Evolutionary conservation across 2,113 vertebrate genomes (phyloP).

Genomic region (Hypomesus transpacificus): DNA sequence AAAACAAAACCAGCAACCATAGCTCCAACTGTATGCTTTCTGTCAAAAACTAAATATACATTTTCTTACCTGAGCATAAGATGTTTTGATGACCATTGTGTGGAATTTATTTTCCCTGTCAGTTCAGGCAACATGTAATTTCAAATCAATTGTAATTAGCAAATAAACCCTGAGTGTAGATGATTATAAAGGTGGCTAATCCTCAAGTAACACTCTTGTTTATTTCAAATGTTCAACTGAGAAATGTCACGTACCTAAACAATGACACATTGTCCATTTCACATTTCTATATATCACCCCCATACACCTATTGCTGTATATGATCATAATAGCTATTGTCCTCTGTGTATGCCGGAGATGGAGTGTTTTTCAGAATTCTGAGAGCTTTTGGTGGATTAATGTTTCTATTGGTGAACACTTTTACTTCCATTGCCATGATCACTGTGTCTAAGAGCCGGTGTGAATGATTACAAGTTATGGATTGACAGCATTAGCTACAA

Average conservation of each 20-base stretch:
- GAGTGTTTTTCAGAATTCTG: too few species aligned
- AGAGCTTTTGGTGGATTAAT: too few species aligned
- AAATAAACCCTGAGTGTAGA: neutral
- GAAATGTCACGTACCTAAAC: neutral
- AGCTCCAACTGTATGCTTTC: too few species aligned
- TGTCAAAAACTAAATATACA: too few species aligned
- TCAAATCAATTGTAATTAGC: neutral
- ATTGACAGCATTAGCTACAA: neutral
- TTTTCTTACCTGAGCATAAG: neutral
- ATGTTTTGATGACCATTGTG: neutral
- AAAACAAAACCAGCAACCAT: too few species aligned
- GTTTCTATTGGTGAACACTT: neutral
- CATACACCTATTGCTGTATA: too few species aligned
- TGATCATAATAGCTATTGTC: too few species aligned
- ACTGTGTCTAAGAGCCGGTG: neutral
- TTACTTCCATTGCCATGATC: neutral
- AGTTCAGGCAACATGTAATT: neutral
- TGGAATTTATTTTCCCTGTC: neutral
- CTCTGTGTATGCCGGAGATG: too few species aligned
- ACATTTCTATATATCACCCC: neutral
- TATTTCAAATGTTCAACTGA: neutral
- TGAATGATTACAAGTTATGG: neutral
- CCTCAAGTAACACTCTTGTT: neutral
- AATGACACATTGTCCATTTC: neutral
- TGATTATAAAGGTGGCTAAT: neutral